Base-by-base conservation (phyloP, 2,888 invertebrate species). In the Stictocephala bisonia region DNA sequence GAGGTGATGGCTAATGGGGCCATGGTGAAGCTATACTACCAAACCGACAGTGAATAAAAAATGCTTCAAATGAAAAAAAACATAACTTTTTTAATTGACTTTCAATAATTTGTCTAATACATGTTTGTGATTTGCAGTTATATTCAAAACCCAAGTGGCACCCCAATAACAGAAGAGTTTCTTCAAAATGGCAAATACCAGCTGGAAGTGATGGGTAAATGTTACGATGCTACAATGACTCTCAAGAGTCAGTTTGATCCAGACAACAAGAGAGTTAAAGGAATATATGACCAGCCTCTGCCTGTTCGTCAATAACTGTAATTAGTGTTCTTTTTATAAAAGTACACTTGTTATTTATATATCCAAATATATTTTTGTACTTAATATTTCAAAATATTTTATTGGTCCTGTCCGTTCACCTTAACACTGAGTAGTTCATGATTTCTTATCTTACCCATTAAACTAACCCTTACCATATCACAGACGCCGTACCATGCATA, bases 171-270 rank as follows among this genome's bases (percentile, higher is more conserved):
- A 20, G 86, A 86, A 58, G 88, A 90, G 18, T 94, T 87, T 81
- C 83, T 95, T 41, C 87, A 87, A 79, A 86, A 86, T 11, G 95
- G 94, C 11, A 83, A 87, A 20, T 96, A 95, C 81, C 89, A 93
- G 82, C 88, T 96, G 44, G 95, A 95, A 86, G 88, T 91, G 18
- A 88, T 94, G 87, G 94, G 95, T 6, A 88, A 88, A 78, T 88
- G 86, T 78, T 88, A 92, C 82, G 89, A 90, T 67, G 94, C 94
- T 0, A 87, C 86, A 3, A 84, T 93, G 67, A 89, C 93, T 81
- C 81, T 91, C 24, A 89, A 87, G 80, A 93, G 93, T 78, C 94
- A 94, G 0, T 96, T 96, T 81, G 95, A 96, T 85, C 92, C 94
- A 0, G 87, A 87, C 66, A 91, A 92, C 69, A 90, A 90, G 81